These are phyloP conservation scores for Drosophila rubida DNA, from an alignment of 2,888 invertebrate species.

Conservation along the genomic window DNA sequence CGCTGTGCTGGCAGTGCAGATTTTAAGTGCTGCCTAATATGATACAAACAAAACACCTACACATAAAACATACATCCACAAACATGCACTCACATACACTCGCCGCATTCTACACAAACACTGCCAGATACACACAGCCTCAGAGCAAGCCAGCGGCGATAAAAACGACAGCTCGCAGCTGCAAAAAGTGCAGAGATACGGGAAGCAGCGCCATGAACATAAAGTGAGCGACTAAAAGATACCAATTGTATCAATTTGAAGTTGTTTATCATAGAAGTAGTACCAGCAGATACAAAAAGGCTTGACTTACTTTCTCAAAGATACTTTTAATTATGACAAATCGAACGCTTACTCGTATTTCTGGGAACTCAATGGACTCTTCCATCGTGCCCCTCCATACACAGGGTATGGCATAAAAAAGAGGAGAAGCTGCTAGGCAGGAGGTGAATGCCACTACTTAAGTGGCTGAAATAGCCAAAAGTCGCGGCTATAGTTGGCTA, in stretches of 20 bases:
- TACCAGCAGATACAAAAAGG: too few species aligned
- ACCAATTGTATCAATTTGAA: neutral
- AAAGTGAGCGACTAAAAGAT: neutral
- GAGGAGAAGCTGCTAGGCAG: constrained; percentile 46
- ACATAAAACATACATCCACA: constrained; percentile 1
- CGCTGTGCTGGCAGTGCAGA: constrained; percentile 20
- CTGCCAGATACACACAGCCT: constrained; percentile 18
- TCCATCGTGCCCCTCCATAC: neutral
- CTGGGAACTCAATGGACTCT: too few species aligned
- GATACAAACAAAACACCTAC: constrained; percentile 17
- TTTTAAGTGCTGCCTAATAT: constrained; percentile 34
- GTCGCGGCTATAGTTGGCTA: constrained; percentile 33
- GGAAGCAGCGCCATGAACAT: neutral
- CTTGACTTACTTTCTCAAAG: too few species aligned
- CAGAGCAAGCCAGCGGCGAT: constrained; percentile 25
- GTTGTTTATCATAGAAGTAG: too few species aligned
- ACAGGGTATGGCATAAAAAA: constrained; percentile 32
- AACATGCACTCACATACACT: neutral
- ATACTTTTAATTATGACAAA: too few species aligned
- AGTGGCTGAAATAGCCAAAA: constrained; percentile 70
- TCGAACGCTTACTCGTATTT: too few species aligned
- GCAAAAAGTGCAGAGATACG: constrained; percentile 23
- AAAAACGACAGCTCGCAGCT: constrained; percentile 51
- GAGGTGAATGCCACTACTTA: constrained; percentile 76
- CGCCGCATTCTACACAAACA: neutral